phyloP scores from a whole-genome alignment of 2,797 vertebrate species.

The Muscicapa comitata region DNA sequence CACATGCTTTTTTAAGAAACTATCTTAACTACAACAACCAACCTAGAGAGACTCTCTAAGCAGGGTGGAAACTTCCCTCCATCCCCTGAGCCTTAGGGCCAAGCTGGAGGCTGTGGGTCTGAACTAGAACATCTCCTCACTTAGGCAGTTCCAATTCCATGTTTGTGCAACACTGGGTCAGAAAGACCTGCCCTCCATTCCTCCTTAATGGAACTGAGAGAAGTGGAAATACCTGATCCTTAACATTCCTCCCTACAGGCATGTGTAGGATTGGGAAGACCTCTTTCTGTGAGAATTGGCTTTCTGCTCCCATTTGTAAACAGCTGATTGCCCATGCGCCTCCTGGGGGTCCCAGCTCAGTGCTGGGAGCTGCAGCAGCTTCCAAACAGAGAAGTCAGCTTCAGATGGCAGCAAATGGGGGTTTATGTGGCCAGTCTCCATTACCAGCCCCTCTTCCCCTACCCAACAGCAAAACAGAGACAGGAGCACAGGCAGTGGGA shows the following conservation, averaged over 20 bases:
- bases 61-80: not conserved
- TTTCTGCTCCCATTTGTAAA: not conserved
- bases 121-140: not conserved
- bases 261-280: not conserved
- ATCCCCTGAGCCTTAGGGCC: not conserved
- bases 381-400: not conserved
- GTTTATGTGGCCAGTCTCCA: not conserved
- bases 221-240: constrained; percentile 61
- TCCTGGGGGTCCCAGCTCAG: not conserved
- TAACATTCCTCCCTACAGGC: constrained; percentile 40
- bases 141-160: not conserved
- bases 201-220: not conserved
- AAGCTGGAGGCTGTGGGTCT: not conserved
- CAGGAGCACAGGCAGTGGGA: not conserved
- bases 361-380: not conserved
- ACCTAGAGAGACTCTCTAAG: not conserved
- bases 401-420: not conserved
- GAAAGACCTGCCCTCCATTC: not conserved
- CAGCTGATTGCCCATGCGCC: not conserved
- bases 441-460: not conserved
- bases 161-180: not conserved
- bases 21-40: not conserved
- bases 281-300: not conserved
- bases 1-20: not conserved
- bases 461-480: not conserved